These are phyloP conservation scores for Galerucella nymphaeae DNA, from an alignment of 2,888 invertebrate species.

Conservation along the genomic window DNA sequence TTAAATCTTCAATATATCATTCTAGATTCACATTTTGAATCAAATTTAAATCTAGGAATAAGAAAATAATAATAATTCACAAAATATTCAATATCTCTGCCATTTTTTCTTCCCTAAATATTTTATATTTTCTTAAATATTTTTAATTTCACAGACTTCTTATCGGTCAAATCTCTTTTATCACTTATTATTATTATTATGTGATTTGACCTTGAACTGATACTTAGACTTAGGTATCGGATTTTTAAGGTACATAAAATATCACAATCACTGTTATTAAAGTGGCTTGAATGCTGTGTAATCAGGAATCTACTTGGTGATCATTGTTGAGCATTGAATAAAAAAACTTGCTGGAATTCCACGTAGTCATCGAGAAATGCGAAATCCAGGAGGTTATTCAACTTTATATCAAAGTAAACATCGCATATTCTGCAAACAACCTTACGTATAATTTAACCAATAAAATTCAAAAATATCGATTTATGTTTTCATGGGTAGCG, in stretches of 20 bases:
- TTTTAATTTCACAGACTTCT: too few relatives aligned
- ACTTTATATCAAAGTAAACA: conserved; percentile 34
- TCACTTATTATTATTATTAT: too few relatives aligned
- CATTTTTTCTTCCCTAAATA: too few relatives aligned
- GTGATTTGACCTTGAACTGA: too few relatives aligned
- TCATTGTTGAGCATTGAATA: conserved; percentile 24
- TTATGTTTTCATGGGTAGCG: too few relatives aligned
- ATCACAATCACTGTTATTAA: not conserved
- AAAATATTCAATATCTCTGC: too few relatives aligned
- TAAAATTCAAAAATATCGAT: not conserved
- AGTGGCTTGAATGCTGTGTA: not conserved
- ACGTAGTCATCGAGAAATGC: conserved; percentile 29
- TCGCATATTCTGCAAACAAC: conserved; percentile 18
- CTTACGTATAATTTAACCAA: conserved; percentile 5
- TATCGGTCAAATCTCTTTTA: too few relatives aligned
- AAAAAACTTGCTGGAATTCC: conserved; percentile 28
- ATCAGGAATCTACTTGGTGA: conserved; percentile 14
- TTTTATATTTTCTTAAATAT: too few relatives aligned
- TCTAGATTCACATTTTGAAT: too few relatives aligned
- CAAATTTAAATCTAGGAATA: too few relatives aligned
- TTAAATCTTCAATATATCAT: too few relatives aligned
- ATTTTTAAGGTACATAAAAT: not conserved
- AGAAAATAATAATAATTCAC: too few relatives aligned
- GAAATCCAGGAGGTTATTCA: conserved; percentile 31
- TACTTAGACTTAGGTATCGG: not conserved